Percentiles rank a stretch among this genome's conserved stretches.
phyloP scores from a whole-genome alignment of 2,888 invertebrate genomes.

The Parapristionchus giblindavisi region DNA sequence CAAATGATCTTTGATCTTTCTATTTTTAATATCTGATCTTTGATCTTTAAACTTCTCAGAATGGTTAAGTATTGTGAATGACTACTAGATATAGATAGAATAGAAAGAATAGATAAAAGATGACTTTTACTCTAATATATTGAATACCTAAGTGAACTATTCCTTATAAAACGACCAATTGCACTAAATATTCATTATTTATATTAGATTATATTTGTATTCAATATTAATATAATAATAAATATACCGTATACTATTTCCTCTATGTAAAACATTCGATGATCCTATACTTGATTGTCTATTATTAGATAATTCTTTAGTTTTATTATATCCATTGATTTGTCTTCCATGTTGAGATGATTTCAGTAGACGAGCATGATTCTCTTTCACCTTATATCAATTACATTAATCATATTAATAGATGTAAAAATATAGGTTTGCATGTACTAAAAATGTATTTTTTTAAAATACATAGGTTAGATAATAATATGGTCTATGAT shows the following conservation, averaged over 20 bases:
- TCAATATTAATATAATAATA: not conserved
- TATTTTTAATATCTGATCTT: no score
- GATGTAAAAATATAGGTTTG: not conserved
- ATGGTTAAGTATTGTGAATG: no score
- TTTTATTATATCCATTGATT: slow-evolving; percentile 6
- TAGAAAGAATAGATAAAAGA: no score
- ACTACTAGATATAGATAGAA: no score
- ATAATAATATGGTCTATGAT: no score
- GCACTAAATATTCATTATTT: slow-evolving; percentile 8
- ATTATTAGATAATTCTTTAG: no score
- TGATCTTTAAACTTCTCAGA: no score
- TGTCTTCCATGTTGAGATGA: slow-evolving; percentile 43
- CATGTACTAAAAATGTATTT: no score
- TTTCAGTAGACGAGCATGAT: slow-evolving; percentile 58
- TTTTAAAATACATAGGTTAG: no score
- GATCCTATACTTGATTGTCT: no score
- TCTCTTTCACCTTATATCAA: slow-evolving; percentile 56
- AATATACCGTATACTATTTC: slow-evolving; percentile 17
- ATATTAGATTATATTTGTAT: not conserved
- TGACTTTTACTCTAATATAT: no score
- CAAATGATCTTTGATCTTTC: no score
- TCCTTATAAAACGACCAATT: slow-evolving; percentile 25
- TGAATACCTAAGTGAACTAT: slow-evolving; percentile 38
- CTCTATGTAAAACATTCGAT: slow-evolving; percentile 26
- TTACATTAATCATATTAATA: not conserved